Conservation (phyloP, 1,140 invertebrate species). For the Diuraphis noxia region DNA sequence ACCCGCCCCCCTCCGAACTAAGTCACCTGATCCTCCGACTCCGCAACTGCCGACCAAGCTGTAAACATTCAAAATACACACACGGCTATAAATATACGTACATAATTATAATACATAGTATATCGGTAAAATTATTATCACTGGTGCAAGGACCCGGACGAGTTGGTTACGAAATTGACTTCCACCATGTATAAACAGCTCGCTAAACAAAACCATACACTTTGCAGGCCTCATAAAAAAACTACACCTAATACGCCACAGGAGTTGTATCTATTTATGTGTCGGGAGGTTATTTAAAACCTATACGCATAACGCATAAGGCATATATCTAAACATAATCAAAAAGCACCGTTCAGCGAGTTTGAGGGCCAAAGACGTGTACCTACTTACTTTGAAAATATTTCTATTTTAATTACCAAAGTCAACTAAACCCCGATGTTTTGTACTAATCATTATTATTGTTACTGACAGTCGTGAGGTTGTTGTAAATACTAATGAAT, state of each 20-base stretch:
- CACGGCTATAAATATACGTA: neutral
- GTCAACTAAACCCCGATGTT: neutral
- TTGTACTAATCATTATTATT: neutral
- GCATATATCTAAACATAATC: too few relatives aligned
- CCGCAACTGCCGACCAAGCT: slow-evolving; percentile 47
- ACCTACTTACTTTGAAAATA: neutral
- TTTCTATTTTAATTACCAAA: neutral
- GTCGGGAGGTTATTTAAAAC: neutral
- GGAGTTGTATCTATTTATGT: neutral
- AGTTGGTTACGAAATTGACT: neutral
- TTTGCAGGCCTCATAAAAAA: neutral
- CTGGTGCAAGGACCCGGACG: neutral
- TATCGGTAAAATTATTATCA: slow-evolving; percentile 9
- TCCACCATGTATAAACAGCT: neutral
- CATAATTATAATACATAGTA: neutral
- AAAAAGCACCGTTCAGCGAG: neutral
- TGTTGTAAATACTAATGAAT: neutral
- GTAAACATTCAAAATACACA: slow-evolving; percentile 8
- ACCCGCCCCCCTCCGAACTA: slow-evolving; percentile 49
- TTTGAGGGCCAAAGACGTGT: neutral
- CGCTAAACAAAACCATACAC: neutral
- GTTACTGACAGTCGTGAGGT: neutral
- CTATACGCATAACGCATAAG: neutral
- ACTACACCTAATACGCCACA: neutral
- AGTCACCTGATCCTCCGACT: slow-evolving; percentile 47